Conservation (phyloP, 1,140 invertebrate genomes). For the Mactra quadrangularis region DNA sequence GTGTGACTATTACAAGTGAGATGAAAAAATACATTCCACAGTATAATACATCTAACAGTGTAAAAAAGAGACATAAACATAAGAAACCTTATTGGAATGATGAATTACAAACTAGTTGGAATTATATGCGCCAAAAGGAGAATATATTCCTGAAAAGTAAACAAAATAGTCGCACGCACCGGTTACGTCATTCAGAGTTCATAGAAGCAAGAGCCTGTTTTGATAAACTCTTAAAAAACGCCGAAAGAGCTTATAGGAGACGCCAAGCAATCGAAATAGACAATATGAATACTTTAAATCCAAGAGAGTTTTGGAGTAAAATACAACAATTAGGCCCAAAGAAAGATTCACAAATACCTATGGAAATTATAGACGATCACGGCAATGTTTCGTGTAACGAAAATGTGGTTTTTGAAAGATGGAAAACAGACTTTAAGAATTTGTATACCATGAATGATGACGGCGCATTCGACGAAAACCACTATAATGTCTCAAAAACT, state of each 20-base stretch:
- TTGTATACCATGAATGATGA: conserved; percentile 25
- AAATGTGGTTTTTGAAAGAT: conserved; percentile 16
- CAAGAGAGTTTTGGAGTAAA: conserved; percentile 63
- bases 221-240: too few relatives aligned
- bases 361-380: conserved; percentile 23
- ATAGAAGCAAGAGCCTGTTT: neutral
- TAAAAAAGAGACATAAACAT: neutral
- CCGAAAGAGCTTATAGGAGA: too few relatives aligned
- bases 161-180: conserved; percentile 28
- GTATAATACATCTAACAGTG: neutral
- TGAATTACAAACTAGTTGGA: neutral
- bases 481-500: conserved; percentile 44
- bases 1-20: conserved; percentile 7
- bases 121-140: neutral
- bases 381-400: conserved; percentile 1
- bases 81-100: conserved; percentile 11
- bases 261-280: conserved; percentile 63
- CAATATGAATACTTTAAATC: conserved; percentile 46
- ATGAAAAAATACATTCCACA: conserved; percentile 8
- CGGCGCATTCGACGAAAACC: conserved; percentile 24
- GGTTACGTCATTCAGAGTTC: conserved; percentile 13
- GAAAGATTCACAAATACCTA: conserved; percentile 13
- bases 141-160: neutral
- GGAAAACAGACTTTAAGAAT: conserved; percentile 51
- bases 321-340: conserved; percentile 59